These are phyloP conservation scores for Sinotaia quadrata DNA, from an alignment of 2,888 invertebrate species.

Conservation along the genomic window DNA sequence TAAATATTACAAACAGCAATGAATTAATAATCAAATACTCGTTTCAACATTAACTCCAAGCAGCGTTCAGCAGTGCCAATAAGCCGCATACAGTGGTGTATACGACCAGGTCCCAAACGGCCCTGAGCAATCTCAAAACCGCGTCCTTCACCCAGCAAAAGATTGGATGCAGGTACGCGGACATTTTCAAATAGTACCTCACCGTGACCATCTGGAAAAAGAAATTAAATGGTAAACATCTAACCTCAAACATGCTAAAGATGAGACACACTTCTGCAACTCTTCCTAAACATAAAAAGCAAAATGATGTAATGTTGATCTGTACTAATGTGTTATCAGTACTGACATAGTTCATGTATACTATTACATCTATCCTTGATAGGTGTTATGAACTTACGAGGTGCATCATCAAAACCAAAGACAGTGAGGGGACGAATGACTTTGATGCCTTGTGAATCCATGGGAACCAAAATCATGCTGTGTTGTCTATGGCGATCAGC, in stretches of 20 bases:
- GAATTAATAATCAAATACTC: too few relatives aligned
- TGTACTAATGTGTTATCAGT: too few relatives aligned
- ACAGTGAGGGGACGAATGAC: slow-evolving; percentile 72
- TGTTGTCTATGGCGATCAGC: slow-evolving; percentile 71
- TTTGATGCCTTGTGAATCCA: slow-evolving; percentile 73
- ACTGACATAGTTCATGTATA: too few relatives aligned
- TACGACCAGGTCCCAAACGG: slow-evolving; percentile 74
- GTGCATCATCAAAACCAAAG: slow-evolving; percentile 72
- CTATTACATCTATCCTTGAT: neutral
- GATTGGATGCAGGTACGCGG: slow-evolving; percentile 71
- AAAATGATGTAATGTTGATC: too few relatives aligned
- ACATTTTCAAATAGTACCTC: slow-evolving; percentile 74
- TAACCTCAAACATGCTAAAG: neutral
- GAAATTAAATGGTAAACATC: neutral
- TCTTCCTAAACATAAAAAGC: too few relatives aligned
- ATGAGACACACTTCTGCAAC: neutral
- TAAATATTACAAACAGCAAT: too few relatives aligned
- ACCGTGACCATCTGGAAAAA: slow-evolving; percentile 72
- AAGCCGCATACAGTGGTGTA: slow-evolving; percentile 75
- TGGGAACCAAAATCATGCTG: slow-evolving; percentile 74
- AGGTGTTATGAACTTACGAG: slow-evolving; percentile 57
- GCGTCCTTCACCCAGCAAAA: slow-evolving; percentile 74
- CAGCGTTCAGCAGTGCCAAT: slow-evolving; percentile 73
- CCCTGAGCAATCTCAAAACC: slow-evolving; percentile 75
- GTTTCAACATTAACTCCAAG: slow-evolving; percentile 70